Percentiles rank a stretch among this genome's conserved stretches.
phyloP scores from a whole-genome alignment of 2,888 invertebrate genomes.

The Eupelmus urozonus region DNA sequence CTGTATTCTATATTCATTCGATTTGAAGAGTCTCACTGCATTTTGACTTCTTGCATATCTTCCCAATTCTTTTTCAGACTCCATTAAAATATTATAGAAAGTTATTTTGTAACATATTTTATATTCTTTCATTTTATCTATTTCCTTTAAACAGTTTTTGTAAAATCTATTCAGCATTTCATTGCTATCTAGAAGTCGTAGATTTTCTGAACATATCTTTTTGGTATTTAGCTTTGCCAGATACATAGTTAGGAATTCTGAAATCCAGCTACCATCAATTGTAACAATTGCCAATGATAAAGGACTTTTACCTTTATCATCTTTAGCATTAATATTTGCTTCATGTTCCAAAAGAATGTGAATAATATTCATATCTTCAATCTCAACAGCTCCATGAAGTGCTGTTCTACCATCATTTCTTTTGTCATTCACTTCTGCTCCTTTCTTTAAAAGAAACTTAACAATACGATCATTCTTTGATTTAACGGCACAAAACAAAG shows the following conservation, averaged over 20 bases:
- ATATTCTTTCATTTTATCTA: constrained; percentile 38
- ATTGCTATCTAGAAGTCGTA: constrained; percentile 15
- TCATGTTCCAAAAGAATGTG: constrained; percentile 44
- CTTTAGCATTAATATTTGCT: constrained; percentile 40
- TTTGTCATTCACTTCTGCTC: constrained; percentile 45
- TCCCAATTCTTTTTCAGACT: constrained; percentile 29
- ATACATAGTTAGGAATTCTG: constrained; percentile 44
- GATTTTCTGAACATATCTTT: constrained; percentile 38
- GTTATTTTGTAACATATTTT: constrained; percentile 45
- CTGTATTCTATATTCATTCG: constrained; percentile 21
- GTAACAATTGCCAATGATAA: constrained; percentile 38
- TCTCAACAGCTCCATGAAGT: constrained; percentile 46
- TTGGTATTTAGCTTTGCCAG: constrained; percentile 22
- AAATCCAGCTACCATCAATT: constrained; percentile 34
- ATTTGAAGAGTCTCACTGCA: constrained; percentile 25
- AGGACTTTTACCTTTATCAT: constrained; percentile 43
- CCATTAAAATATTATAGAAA: constrained; percentile 43
- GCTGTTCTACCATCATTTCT: constrained; percentile 47
- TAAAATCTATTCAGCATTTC: constrained; percentile 38
- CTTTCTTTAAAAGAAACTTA: constrained; percentile 45
- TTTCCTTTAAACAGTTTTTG: constrained; percentile 34
- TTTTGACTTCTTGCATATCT: constrained; percentile 38
- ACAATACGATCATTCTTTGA: constrained; percentile 35
- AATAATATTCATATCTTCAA: constrained; percentile 39
- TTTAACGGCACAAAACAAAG: constrained; percentile 43